These are phyloP conservation scores for Pampus argenteus DNA, from an alignment of 2,797 vertebrate genomes.

Conservation along the genomic window DNA sequence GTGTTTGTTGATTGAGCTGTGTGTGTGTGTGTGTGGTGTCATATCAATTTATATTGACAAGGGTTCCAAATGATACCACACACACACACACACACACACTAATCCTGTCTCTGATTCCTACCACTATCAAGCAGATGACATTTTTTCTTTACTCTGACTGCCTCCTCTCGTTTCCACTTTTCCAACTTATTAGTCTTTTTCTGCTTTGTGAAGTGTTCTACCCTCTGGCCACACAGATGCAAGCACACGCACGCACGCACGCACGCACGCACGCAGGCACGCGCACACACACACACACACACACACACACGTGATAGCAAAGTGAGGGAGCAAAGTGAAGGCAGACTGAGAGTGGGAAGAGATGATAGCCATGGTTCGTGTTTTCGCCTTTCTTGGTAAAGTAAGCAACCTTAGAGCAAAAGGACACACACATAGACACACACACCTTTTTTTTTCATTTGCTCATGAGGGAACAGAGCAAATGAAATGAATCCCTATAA, in stretches of 20 bases:
- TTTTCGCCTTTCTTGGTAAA: conserved; percentile 52
- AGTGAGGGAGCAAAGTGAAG: conserved; percentile 34
- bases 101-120: conserved; percentile 39
- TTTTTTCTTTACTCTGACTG: conserved; percentile 42
- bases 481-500: conserved; percentile 52
- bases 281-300: conserved; percentile 14
- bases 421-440: conserved; percentile 29
- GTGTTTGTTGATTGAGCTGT: conserved; percentile 32
- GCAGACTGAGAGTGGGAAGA: conserved; percentile 49
- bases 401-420: conserved; percentile 50
- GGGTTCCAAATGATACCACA: conserved; percentile 19
- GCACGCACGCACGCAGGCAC: neutral
- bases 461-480: conserved; percentile 37
- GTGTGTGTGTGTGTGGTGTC: conserved; percentile 11
- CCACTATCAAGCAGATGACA: conserved; percentile 42
- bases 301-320: conserved; percentile 15
- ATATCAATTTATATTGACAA: conserved; percentile 37
- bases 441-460: conserved; percentile 9
- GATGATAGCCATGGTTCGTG: conserved; percentile 64
- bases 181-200: conserved; percentile 57
- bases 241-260: conserved; percentile 10
- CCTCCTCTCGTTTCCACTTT: conserved; percentile 41
- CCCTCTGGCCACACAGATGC: conserved; percentile 35
- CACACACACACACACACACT: conserved; percentile 15
- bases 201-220: conserved; percentile 53